These are phyloP conservation scores for Lophius americanus DNA, from an alignment of 2,797 vertebrate species.

Conservation along the genomic window DNA sequence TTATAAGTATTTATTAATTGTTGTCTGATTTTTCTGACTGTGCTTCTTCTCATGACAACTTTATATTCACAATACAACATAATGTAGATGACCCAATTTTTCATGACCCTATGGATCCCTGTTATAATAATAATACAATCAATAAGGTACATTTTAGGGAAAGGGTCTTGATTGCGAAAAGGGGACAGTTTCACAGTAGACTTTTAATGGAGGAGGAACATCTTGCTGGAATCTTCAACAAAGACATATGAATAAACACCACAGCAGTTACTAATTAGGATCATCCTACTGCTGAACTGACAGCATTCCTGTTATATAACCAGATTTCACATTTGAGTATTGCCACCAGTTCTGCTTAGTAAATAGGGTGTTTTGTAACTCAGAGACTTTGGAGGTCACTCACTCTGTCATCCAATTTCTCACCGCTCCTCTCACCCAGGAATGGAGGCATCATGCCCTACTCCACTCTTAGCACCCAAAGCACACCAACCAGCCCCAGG, in stretches of 20 bases:
- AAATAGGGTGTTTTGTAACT: conserved; percentile 13
- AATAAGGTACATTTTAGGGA: neutral
- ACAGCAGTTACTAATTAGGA: conserved; percentile 39
- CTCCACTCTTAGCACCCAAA: conserved; percentile 71
- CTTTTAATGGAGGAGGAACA: conserved; percentile 7
- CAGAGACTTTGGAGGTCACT: conserved; percentile 30
- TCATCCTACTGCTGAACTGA: conserved; percentile 29
- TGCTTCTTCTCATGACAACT: neutral
- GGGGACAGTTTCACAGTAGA: conserved; percentile 16
- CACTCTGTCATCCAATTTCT: conserved; percentile 42
- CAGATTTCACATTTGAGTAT: conserved; percentile 41
- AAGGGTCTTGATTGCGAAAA: neutral
- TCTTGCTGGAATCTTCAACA: conserved; percentile 27
- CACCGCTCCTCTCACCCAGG: conserved; percentile 65
- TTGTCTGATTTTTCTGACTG: neutral
- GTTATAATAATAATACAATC: neutral
- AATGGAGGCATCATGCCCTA: conserved; percentile 69
- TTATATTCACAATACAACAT: neutral
- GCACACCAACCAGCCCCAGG: conserved; percentile 75
- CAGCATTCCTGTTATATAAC: conserved; percentile 41
- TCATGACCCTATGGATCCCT: neutral
- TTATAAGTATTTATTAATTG: neutral
- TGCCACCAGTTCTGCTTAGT: conserved; percentile 6
- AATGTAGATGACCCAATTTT: too few relatives aligned
- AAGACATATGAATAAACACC: conserved; percentile 25